Percentiles rank a stretch among this genome's conserved stretches.
Evolutionary conservation across 1,140 invertebrate species (phyloP).

Genomic region (Orussus abietinus): DNA sequence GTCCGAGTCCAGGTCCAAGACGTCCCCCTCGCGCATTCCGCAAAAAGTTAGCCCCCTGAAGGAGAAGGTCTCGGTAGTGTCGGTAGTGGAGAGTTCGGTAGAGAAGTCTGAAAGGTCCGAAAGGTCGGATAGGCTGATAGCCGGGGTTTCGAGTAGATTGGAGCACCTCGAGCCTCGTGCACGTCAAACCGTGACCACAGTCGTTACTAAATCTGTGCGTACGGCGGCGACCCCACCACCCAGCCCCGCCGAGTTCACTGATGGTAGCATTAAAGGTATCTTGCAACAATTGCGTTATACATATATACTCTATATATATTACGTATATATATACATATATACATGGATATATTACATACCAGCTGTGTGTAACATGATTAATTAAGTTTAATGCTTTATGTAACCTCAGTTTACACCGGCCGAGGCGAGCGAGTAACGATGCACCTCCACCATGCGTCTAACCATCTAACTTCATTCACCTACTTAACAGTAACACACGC

Average conservation of each 20-base stretch:
- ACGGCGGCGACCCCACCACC: constrained; percentile 54
- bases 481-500: too few species aligned
- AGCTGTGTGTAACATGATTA: constrained; percentile 54
- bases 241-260: constrained; percentile 53
- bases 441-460: constrained; percentile 36
- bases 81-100: constrained; percentile 4
- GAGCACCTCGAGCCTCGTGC: constrained; percentile 49
- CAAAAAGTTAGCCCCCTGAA: constrained; percentile 29
- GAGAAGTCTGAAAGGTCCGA: constrained; percentile 18
- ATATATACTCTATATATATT: constrained; percentile 30
- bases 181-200: constrained; percentile 52
- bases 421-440: constrained; percentile 30
- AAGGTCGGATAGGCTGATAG: constrained; percentile 28
- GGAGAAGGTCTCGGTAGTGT: constrained; percentile 10
- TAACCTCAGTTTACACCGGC: constrained; percentile 49
- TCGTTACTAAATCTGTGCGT: constrained; percentile 53
- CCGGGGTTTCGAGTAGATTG: constrained; percentile 35
- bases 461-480: constrained; percentile 25
- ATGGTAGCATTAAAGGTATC: constrained; percentile 54
- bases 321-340: constrained; percentile 21
- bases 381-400: constrained; percentile 50
- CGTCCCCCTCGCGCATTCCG: constrained; percentile 46
- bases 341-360: constrained; percentile 54
- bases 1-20: constrained; percentile 17
- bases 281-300: constrained; percentile 54